Evolutionary conservation across 2,113 vertebrate genomes (phyloP), one percentile per base, ranked within the genome.

Genomic region (Illadopsis cleaveri): DNA sequence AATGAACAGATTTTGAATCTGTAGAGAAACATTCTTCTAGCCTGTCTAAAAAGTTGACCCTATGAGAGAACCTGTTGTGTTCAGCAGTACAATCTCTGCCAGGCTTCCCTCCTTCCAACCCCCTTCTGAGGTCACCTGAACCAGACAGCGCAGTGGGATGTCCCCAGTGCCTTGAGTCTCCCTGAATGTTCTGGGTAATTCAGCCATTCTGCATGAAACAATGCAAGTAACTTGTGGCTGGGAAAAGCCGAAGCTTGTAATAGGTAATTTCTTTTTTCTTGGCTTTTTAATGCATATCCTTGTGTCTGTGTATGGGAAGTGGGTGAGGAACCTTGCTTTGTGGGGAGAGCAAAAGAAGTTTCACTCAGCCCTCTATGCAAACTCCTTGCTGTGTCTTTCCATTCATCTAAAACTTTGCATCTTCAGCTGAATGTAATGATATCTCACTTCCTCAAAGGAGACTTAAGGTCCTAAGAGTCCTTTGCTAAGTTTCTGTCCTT

Each of bases 71-170:
- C 8, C 6, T 5, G 2, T 19, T 3, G 1, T 44, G 45, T 61
- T 66, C 42, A 61, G 60, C 53, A 76, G 14, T 2, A 0, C 0
- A 2, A 42, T 42, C 11, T 21, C 40, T 54, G 11, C 15, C n/a
- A 47, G 57, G 6, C 6, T 68, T 21, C 12, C 3, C 23, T 76
- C 33, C 44, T 60, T 45, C 21, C 20, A 54, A 23, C 2, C 5
- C 4, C 4, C 2, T 7, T 31, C 20, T 47, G 33, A 38, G 33
- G 40, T 30, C 13, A 19, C 18, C 48, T 35, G n/a, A 64, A 64
- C 11, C 15, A 48, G 53, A n/a, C 30, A 40, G 58, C 6, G 40
- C 18, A 56, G 27, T 35, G 21, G 42, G 57, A 54, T 2, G 2
- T 22, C 53, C 19, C 7, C 44, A 44, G 5, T 1, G 3, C n/a